Percentiles rank a stretch among this genome's conserved stretches.
Evolutionary conservation across 2,797 vertebrate genomes (phyloP).

Genomic region (Falco peregrinus): DNA sequence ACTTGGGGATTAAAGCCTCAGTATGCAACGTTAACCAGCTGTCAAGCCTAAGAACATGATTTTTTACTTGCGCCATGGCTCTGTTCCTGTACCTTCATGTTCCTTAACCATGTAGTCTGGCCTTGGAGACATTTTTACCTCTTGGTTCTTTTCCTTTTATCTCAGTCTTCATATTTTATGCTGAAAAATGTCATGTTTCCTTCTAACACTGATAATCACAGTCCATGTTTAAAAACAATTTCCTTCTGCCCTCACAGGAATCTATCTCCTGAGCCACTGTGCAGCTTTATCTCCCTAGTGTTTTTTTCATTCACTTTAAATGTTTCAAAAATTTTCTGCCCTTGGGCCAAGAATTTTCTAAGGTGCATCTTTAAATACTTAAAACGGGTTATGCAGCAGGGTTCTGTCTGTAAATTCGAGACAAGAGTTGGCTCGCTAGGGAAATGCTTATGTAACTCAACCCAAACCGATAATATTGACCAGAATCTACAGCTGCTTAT

Average conservation of each 20-base stretch:
- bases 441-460: background rate
- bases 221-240: background rate
- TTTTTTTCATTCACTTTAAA: background rate
- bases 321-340: conserved; percentile 25
- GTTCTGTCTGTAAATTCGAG: background rate
- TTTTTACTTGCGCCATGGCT: background rate
- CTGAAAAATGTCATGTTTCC: background rate
- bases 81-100: background rate
- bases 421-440: background rate
- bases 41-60: background rate
- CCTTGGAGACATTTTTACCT: background rate
- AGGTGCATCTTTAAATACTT: conserved; percentile 18
- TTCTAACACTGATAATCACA: background rate
- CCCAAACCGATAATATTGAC: background rate
- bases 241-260: background rate
- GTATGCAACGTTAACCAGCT: background rate
- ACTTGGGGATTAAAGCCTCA: background rate
- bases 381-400: background rate
- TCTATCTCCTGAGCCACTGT: background rate
- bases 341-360: background rate
- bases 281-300: background rate
- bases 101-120: background rate
- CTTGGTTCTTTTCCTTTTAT: background rate
- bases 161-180: background rate
- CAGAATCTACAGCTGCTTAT: background rate